Conservation (phyloP, 2,888 invertebrate genomes). For the Noctuana brunneofusca region DNA sequence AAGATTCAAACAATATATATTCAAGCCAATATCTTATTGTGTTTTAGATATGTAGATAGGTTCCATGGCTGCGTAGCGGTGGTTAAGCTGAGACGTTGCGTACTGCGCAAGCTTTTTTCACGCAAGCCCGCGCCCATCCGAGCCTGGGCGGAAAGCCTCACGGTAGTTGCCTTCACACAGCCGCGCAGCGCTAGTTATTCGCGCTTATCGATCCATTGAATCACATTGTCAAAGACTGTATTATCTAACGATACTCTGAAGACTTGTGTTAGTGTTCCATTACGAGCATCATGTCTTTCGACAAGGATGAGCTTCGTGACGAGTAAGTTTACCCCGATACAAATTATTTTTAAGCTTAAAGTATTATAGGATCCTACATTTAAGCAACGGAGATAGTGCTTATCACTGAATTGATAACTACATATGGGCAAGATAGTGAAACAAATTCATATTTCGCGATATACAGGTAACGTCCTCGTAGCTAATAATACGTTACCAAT, state of each 20-base stretch:
- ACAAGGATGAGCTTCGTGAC: conserved; percentile 86
- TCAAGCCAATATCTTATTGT: background rate
- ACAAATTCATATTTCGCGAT: background rate
- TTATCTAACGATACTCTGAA: conserved; percentile 43
- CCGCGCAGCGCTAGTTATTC: conserved; percentile 57
- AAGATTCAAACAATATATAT: too few species aligned
- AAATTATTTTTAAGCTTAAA: background rate
- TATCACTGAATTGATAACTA: background rate
- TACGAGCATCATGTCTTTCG: conserved; percentile 77
- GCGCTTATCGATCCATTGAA: conserved; percentile 68
- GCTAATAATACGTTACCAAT: too few species aligned
- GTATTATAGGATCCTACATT: background rate
- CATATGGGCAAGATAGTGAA: background rate
- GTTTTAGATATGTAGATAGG: background rate
- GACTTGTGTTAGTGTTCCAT: conserved; percentile 55
- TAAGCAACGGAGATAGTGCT: background rate
- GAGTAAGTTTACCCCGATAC: conserved; percentile 82
- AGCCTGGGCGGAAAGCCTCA: conserved; percentile 58
- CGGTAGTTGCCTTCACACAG: conserved; percentile 49
- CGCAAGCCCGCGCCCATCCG: conserved; percentile 58
- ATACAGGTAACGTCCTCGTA: too few species aligned
- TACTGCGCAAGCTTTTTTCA: conserved; percentile 45
- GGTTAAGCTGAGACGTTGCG: conserved; percentile 19
- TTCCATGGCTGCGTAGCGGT: conserved; percentile 6
- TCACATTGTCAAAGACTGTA: conserved; percentile 43